These are phyloP conservation scores for Coturnix japonica DNA, from an alignment of 2,113 vertebrate genomes.

Conservation along the genomic window DNA sequence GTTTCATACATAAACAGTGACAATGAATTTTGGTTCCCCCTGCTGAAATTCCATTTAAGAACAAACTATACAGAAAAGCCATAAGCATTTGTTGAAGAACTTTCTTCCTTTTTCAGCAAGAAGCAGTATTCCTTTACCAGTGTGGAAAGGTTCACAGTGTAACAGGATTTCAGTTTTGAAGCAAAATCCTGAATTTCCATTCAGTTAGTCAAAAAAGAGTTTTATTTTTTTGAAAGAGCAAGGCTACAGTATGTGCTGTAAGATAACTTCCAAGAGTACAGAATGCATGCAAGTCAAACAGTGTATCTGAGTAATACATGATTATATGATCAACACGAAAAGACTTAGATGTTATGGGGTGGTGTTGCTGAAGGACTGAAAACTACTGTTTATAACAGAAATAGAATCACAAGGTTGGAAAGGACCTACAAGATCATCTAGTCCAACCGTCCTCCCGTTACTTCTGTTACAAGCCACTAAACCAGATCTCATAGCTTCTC, in stretches of 20 bases:
- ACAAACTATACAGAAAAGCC: background rate
- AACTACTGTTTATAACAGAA: background rate
- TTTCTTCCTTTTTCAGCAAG: slow-evolving; percentile 43
- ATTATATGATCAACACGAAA: background rate
- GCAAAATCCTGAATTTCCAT: background rate
- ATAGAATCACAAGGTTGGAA: too few species aligned
- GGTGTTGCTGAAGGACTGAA: background rate
- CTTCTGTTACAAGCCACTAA: too few species aligned
- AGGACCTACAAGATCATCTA: too few species aligned
- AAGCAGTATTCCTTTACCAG: slow-evolving; percentile 22
- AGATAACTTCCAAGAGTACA: background rate
- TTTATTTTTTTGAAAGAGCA: background rate
- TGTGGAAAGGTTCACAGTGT: background rate
- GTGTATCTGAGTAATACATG: rapidly evolving
- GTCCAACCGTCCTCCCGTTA: too few species aligned
- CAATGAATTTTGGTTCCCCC: background rate
- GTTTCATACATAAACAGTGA: slow-evolving; percentile 44
- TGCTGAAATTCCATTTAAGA: too few species aligned
- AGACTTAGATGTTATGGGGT: background rate
- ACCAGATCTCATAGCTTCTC: too few species aligned
- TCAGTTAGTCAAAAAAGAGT: background rate
- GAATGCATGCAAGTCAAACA: background rate
- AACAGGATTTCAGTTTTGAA: slow-evolving; percentile 20
- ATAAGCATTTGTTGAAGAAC: background rate
- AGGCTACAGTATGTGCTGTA: background rate